phyloP scores from a whole-genome alignment of 2,888 invertebrate species.

The Rhopalosiphum nymphaeae region DNA sequence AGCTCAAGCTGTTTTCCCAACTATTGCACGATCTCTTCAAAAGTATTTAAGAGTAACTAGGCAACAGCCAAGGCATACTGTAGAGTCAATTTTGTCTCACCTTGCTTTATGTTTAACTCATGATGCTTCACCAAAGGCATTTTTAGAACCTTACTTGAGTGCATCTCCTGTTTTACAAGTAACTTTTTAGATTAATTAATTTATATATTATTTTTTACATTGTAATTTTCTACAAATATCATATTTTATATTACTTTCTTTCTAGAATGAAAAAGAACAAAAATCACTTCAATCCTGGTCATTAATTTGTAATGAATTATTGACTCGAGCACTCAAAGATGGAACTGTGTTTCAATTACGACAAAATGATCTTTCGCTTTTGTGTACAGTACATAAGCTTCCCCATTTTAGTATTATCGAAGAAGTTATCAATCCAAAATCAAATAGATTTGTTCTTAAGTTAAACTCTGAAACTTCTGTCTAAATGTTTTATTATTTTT shows the following conservation, averaged over 20 bases:
- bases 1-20: slow-evolving; percentile 97
- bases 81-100: slow-evolving; percentile 92
- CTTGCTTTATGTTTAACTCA: slow-evolving; percentile 92
- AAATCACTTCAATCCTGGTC: slow-evolving; percentile 95
- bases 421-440: slow-evolving; percentile 95
- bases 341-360: slow-evolving; percentile 91
- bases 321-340: slow-evolving; percentile 87
- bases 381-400: slow-evolving; percentile 86
- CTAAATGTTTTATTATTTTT: slow-evolving; percentile 73
- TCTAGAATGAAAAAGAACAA: slow-evolving; percentile 81
- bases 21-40: slow-evolving; percentile 94
- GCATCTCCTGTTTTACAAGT: slow-evolving; percentile 85
- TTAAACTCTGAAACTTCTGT: slow-evolving; percentile 97
- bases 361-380: slow-evolving; percentile 91
- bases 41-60: slow-evolving; percentile 95
- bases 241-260: slow-evolving; percentile 60
- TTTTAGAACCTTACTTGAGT: slow-evolving; percentile 92
- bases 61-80: slow-evolving; percentile 95
- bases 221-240: neutral
- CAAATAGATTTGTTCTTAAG: slow-evolving; percentile 93
- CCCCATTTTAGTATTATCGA: slow-evolving; percentile 96
- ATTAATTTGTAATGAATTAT: slow-evolving; percentile 90
- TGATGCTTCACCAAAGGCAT: slow-evolving; percentile 94
- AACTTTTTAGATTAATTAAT: slow-evolving; percentile 43
- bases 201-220: neutral